These are phyloP conservation scores for Formica aserva DNA, from an alignment of 2,888 invertebrate genomes.

Conservation along the genomic window DNA sequence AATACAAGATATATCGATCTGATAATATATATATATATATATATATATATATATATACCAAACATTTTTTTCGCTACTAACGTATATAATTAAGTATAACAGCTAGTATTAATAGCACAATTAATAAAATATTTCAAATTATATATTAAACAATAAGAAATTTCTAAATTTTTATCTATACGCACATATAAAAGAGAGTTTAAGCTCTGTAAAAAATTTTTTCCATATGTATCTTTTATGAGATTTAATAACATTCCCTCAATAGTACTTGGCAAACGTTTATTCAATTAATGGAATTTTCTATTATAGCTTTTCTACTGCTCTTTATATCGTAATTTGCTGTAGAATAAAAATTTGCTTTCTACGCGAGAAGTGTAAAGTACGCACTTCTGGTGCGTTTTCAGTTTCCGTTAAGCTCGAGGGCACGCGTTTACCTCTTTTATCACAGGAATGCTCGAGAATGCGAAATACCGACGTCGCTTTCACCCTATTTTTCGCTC, in stretches of 20 bases:
- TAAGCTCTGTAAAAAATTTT: background rate
- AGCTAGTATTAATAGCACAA: background rate
- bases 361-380: background rate
- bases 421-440: constrained; percentile 78
- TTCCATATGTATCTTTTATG: background rate
- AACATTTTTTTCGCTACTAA: background rate
- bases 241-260: background rate
- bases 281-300: constrained; percentile 14
- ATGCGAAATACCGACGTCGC: constrained; percentile 69
- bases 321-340: background rate
- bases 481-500: constrained; percentile 55
- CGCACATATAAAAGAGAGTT: background rate
- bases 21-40: background rate
- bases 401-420: constrained; percentile 66
- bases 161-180: background rate
- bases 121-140: constrained; percentile 1
- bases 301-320: background rate
- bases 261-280: constrained; percentile 4
- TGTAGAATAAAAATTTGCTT: background rate
- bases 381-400: constrained; percentile 16
- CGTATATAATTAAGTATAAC: background rate
- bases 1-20: background rate
- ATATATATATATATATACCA: background rate
- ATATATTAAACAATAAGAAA: background rate
- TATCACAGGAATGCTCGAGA: constrained; percentile 76